Evolutionary conservation across 2,113 vertebrate genomes (phyloP).

Genomic region (Paradoxurus hermaphroditus): DNA sequence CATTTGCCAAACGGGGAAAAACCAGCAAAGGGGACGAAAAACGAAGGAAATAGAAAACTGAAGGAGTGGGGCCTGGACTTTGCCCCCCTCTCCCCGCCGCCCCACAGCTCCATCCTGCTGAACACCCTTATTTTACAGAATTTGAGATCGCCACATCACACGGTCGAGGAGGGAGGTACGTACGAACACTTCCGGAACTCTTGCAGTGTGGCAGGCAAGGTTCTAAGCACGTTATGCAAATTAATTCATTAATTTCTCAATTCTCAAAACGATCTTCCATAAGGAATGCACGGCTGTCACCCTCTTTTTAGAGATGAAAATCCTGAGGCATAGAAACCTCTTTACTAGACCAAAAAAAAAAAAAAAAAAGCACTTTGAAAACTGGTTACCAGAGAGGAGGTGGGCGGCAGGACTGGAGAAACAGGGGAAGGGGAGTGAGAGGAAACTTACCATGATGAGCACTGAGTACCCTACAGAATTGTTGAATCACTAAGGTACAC

Average conservation of each 20-base stretch:
- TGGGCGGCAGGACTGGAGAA: not conserved
- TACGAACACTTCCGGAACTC: not conserved
- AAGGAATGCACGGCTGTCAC: not conserved
- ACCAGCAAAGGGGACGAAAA: rapidly evolving
- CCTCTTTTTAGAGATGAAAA: not conserved
- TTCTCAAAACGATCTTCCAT: not conserved
- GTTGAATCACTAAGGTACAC: not conserved
- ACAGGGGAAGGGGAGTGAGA: not conserved
- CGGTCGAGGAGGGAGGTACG: not conserved
- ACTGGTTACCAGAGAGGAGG: not conserved
- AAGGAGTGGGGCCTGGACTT: rapidly evolving
- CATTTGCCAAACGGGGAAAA: not conserved
- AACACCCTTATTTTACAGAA: not conserved
- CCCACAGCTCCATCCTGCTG: not conserved
- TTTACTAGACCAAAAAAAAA: not conserved
- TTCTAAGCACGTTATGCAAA: not conserved
- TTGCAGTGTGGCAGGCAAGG: rapidly evolving
- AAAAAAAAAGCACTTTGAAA: not conserved
- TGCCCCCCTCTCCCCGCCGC: not conserved
- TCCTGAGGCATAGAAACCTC: not conserved
- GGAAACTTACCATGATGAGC: not conserved
- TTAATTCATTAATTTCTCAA: not conserved
- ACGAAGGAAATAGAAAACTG: not conserved
- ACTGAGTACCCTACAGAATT: not conserved
- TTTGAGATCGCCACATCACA: not conserved